phyloP scores from a whole-genome alignment of 2,888 invertebrate species.

The Punctoribates punctum region DNA sequence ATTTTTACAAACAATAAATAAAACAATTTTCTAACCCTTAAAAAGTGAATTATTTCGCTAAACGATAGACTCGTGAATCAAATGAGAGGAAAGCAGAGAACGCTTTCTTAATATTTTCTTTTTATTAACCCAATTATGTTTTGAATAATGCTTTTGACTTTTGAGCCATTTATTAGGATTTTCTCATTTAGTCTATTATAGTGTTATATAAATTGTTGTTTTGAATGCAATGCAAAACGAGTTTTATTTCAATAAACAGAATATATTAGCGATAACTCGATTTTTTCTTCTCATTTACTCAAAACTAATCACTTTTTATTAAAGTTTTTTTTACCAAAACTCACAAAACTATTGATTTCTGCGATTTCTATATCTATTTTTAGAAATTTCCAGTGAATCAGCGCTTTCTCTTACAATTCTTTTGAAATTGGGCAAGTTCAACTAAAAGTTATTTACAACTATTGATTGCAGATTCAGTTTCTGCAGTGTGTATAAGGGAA shows the following conservation, averaged over 20 bases:
- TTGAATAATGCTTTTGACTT: neutral
- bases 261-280: neutral
- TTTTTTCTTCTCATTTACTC: neutral
- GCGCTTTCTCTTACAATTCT: no score
- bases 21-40: neutral
- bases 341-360: no score
- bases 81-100: constrained; percentile 9
- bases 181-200: neutral
- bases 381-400: no score
- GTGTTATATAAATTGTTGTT: constrained; percentile 6
- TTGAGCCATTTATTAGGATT: neutral
- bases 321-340: neutral
- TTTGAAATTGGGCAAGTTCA: no score
- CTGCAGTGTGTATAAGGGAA: no score
- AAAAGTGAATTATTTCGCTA: constrained; percentile 16
- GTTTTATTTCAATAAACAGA: neutral
- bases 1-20: neutral
- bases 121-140: constrained; percentile 15
- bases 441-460: no score
- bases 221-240: constrained; percentile 2
- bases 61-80: constrained; percentile 20
- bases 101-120: constrained; percentile 1
- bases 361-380: no score
- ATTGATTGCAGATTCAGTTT: no score
- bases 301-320: neutral